A percentile compares a stretch with the other conserved stretches of the same genome.
Evolutionary conservation across 2,888 invertebrate genomes (phyloP).

Genomic region (Salticus scenicus): DNA sequence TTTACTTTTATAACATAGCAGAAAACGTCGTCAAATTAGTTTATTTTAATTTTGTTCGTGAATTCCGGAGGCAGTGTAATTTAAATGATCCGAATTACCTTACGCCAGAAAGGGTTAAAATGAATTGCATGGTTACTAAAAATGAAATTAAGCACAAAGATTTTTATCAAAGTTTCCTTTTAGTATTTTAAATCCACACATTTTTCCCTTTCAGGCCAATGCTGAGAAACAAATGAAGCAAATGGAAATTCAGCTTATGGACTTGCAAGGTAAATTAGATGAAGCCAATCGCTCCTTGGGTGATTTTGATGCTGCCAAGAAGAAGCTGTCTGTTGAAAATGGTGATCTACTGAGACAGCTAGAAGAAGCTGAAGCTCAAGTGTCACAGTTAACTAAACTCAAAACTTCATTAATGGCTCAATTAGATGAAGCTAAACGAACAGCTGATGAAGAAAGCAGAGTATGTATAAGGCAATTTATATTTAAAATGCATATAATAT

Average conservation of each 20-base stretch:
- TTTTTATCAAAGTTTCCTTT: no score
- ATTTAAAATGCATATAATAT: no score
- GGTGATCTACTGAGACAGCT: conserved; percentile 91
- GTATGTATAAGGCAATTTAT: conserved; percentile 31
- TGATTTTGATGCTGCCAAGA: conserved; percentile 97
- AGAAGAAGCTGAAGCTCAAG: conserved; percentile 98
- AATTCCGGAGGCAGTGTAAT: no score
- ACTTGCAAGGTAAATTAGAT: conserved; percentile 95
- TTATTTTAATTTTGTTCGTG: no score
- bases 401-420: conserved; percentile 96
- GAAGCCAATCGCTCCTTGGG: conserved; percentile 97
- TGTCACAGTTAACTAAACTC: conserved; percentile 96
- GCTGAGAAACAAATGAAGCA: conserved; percentile 99
- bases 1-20: no score
- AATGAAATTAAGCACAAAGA: no score
- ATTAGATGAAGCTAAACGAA: conserved; percentile 97
- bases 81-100: no score
- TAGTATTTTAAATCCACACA: no score
- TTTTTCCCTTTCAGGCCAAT: conserved; percentile 83
- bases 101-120: no score
- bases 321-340: conserved; percentile 98
- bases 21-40: no score
- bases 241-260: conserved; percentile 95
- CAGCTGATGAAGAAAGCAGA: conserved; percentile 93
- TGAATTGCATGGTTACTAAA: no score